Conservation (phyloP, 2,797 vertebrate species). For the Chiroxiphia lanceolata region DNA sequence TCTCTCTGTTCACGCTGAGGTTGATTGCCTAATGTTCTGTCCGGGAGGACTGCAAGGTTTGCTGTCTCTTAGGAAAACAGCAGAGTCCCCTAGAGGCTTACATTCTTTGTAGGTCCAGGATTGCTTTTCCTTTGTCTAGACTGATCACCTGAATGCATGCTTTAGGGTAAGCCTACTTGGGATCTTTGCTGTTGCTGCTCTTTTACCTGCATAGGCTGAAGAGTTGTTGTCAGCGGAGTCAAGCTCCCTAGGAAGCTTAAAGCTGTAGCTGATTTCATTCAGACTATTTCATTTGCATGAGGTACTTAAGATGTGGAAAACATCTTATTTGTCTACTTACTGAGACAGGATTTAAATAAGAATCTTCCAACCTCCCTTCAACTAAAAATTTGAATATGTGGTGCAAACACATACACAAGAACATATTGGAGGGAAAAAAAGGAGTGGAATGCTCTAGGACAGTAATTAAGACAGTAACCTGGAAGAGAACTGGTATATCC, state of each 20-base stretch:
- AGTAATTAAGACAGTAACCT: slow-evolving; percentile 31
- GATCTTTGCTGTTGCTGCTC: neutral
- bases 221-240: neutral
- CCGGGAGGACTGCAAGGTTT: neutral
- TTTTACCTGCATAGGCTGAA: neutral
- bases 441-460: neutral
- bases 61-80: neutral
- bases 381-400: neutral
- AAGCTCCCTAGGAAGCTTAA: neutral
- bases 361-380: neutral
- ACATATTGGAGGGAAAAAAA: neutral
- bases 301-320: neutral
- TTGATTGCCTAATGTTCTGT: neutral
- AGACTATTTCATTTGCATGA: neutral
- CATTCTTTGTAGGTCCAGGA: neutral
- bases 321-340: neutral
- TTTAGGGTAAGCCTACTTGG: neutral
- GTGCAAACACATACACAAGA: neutral
- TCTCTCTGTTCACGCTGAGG: neutral
- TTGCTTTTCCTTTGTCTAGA: neutral
- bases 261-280: neutral
- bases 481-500: neutral
- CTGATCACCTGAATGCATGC: neutral
- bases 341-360: neutral
- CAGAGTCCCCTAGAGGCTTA: neutral